phyloP scores from a whole-genome alignment of 1,140 invertebrate genomes.

The Coenobita brevimanus region DNA sequence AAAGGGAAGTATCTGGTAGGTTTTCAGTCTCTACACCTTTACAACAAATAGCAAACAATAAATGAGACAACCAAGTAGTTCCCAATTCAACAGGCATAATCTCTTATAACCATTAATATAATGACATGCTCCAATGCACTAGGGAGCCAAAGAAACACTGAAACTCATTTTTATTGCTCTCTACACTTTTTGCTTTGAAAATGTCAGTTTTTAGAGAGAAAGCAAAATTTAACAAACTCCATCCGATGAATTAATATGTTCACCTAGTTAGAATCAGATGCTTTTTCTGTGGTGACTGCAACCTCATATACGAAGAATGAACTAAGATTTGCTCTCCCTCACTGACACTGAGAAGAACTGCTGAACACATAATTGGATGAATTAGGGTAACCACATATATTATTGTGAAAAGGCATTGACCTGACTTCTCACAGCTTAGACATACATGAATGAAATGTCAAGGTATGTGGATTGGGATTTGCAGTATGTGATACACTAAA shows the following conservation, averaged over 20 bases:
- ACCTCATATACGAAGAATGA: neutral
- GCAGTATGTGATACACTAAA: conserved; percentile 59
- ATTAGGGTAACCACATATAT: conserved; percentile 54
- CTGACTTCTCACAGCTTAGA: conserved; percentile 53
- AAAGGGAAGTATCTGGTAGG: conserved; percentile 51
- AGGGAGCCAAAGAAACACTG: conserved; percentile 47
- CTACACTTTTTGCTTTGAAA: conserved; percentile 55
- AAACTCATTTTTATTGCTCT: conserved; percentile 61
- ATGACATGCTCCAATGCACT: conserved; percentile 16
- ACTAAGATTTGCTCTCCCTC: conserved; percentile 40
- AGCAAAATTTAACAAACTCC: conserved; percentile 18
- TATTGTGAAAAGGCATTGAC: conserved; percentile 52
- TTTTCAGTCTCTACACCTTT: conserved; percentile 48
- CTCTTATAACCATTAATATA: conserved; percentile 43
- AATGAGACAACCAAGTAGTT: conserved; percentile 21
- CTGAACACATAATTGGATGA: conserved; percentile 57
- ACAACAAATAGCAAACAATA: conserved; percentile 55
- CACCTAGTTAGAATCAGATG: neutral
- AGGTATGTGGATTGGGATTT: conserved; percentile 48
- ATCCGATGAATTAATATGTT: neutral
- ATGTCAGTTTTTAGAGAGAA: conserved; percentile 54
- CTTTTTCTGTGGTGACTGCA: neutral
- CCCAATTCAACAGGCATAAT: conserved; percentile 54
- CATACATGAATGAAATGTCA: conserved; percentile 58
- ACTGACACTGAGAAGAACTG: conserved; percentile 29